These are phyloP conservation scores for Amia ocellicauda DNA, from an alignment of 2,113 vertebrate genomes.

Conservation along the genomic window DNA sequence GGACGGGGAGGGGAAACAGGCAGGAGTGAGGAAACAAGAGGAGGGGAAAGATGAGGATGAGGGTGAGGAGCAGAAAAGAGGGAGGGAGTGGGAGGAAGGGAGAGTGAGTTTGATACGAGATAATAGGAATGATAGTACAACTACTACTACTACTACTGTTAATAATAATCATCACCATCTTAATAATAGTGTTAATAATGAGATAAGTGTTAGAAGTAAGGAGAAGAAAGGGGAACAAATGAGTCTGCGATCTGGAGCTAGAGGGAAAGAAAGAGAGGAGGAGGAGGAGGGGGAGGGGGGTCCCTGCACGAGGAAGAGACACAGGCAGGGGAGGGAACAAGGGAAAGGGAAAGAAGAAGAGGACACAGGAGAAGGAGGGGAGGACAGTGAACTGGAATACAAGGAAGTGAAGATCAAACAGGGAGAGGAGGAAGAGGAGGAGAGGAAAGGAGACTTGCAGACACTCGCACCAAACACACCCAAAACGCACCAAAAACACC, in stretches of 20 bases:
- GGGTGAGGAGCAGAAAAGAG: too few relatives aligned
- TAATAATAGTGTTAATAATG: too few relatives aligned
- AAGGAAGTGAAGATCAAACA: too few relatives aligned
- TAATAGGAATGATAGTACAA: too few relatives aligned
- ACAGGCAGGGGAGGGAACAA: neutral
- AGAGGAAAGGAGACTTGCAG: conserved; percentile 29
- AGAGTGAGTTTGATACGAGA: too few relatives aligned
- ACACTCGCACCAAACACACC: conserved; percentile 15
- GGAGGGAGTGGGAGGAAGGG: neutral
- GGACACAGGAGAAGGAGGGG: neutral
- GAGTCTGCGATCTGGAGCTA: too few relatives aligned
- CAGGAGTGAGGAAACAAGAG: conserved; percentile 30
- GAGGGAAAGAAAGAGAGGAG: too few relatives aligned
- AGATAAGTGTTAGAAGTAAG: too few relatives aligned
- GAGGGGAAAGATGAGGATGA: neutral
- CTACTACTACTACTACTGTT: too few relatives aligned
- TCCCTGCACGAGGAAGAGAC: neutral
- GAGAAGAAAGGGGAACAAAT: too few relatives aligned
- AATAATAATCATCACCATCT: too few relatives aligned
- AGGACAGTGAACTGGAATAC: neutral
- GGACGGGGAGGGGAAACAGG: conserved; percentile 4
- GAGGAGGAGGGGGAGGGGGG: neutral
- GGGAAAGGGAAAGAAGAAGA: neutral
- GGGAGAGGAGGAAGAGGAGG: neutral
- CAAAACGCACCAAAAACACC: conserved; percentile 19